These are phyloP conservation scores for Dascillus cervinus DNA, from an alignment of 2,888 invertebrate species.

Conservation along the genomic window DNA sequence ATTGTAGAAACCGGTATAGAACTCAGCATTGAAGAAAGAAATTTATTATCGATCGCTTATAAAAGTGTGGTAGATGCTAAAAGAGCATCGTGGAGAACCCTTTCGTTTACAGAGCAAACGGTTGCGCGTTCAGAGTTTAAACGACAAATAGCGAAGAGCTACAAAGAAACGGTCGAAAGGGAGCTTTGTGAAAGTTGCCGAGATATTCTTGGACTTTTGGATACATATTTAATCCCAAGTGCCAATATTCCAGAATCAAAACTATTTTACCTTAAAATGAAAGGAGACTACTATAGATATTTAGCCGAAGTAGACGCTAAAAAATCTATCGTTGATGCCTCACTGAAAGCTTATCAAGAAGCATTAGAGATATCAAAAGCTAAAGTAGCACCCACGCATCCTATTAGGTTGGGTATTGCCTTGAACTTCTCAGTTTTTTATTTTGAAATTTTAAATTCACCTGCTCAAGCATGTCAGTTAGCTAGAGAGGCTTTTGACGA, in stretches of 20 bases:
- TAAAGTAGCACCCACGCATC: conserved; percentile 99
- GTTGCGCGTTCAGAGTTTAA: conserved; percentile 97
- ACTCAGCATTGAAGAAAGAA: conserved; percentile 96
- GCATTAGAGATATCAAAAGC: conserved; percentile 97
- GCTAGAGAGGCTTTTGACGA: conserved; percentile 99
- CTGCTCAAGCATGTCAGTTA: conserved; percentile 89
- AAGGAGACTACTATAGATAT: conserved; percentile 99
- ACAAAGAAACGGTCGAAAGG: conserved; percentile 98
- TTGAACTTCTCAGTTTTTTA: conserved; percentile 99
- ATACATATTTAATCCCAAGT: conserved; percentile 98
- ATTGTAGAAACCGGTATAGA: conserved; percentile 94
- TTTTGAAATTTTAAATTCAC: conserved; percentile 96
- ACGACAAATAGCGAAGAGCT: conserved; percentile 99
- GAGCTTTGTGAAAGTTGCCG: conserved; percentile 99
- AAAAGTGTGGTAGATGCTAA: conserved; percentile 99
- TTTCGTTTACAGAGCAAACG: conserved; percentile 98
- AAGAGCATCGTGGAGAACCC: conserved; percentile 92
- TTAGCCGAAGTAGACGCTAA: conserved; percentile 99
- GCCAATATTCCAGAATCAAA: conserved; percentile 98
- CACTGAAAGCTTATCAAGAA: conserved; percentile 97
- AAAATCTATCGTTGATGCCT: conserved; percentile 65
- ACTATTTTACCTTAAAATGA: conserved; percentile 99
- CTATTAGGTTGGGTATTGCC: conserved; percentile 97
- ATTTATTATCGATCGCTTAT: conserved; percentile 96
- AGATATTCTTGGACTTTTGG: conserved; percentile 95